Conservation (phyloP, 1,140 invertebrate genomes). For the Drosophila pseudoananassae region DNA sequence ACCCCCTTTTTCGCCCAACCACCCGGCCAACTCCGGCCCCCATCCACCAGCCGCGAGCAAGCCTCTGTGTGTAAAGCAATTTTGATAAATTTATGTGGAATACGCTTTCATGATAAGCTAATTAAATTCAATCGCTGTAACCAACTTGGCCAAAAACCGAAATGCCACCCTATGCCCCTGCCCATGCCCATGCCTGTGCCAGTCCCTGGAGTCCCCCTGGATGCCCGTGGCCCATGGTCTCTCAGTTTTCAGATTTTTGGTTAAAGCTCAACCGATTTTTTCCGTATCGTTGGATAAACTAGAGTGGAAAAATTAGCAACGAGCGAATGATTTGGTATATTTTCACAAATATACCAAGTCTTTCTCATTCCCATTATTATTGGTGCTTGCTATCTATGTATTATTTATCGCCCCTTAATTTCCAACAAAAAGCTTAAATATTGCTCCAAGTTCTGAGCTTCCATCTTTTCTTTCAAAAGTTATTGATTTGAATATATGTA, state of each 20-base stretch:
- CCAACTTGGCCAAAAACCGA: conserved; percentile 70
- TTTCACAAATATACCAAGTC: background rate
- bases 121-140: conserved; percentile 82
- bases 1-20: background rate
- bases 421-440: too few relatives aligned
- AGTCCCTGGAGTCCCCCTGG: too few relatives aligned
- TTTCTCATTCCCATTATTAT: too few relatives aligned
- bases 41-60: background rate
- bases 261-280: conserved; percentile 65
- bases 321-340: conserved; percentile 21
- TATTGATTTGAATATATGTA: too few relatives aligned
- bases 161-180: conserved; percentile 21
- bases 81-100: conserved; percentile 82
- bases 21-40: too few relatives aligned
- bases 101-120: conserved; percentile 82
- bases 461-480: too few relatives aligned
- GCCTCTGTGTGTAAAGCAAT: conserved; percentile 70
- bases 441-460: too few relatives aligned
- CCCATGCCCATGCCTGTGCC: too few relatives aligned
- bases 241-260: conserved; percentile 14
- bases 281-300: conserved; percentile 67
- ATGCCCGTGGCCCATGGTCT: too few relatives aligned
- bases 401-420: too few relatives aligned
- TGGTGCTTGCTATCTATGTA: too few relatives aligned
- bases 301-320: conserved; percentile 51